Evolutionary conservation across 2,797 vertebrate species (phyloP), one percentile per base, ranked within the genome.

Genomic region (Salmo trutta): DNA sequence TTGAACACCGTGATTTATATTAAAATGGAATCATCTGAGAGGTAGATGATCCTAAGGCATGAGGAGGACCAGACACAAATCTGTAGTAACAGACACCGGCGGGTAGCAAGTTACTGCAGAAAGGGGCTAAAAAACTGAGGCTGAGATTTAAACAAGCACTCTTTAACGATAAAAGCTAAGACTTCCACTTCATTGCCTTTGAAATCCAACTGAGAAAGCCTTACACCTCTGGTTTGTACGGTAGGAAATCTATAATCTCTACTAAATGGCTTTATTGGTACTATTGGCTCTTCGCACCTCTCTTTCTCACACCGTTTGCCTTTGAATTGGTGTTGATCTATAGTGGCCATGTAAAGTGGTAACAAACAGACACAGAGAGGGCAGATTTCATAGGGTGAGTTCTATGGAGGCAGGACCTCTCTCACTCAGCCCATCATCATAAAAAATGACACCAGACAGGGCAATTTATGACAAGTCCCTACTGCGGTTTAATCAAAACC

Each of bases 211-310:
- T 0, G 15, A 65, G 56, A 47, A 67, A 75, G 52, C 74, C 67
- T 75, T 15, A 64, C 5, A 62, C 65, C 47, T 65, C 16, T 69
- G 81, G 85, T 80, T 79, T 78, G 82, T 84, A 80, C 78, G 77
- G 80, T 84, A 80, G 84, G 74, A 84, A 53, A 71, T 80, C 76
- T 52, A 79, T 84, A 80, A 88, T 89, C 66, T 77, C 54, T 56
- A 17, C 29, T 67, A 31, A 67, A 69, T 6, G 67, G 67, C 83
- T 88, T 89, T 84, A 90, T 82, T 85, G 86, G 72, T 81, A 81
- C 82, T 5, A 15, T 77, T 72, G 83, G 83, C 80, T 81, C 29
- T 72, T 87, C 84, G 74, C 87, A 80, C 86, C 75, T 75, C 79
- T 74, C 51, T 75, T 74, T 62, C n/a, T 3, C 56, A 62, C 78